Percentiles rank a stretch among this genome's conserved stretches.
These are phyloP conservation scores for Rhagoletis zephyria DNA, from an alignment of 1,140 invertebrate genomes.

Conservation along the genomic window DNA sequence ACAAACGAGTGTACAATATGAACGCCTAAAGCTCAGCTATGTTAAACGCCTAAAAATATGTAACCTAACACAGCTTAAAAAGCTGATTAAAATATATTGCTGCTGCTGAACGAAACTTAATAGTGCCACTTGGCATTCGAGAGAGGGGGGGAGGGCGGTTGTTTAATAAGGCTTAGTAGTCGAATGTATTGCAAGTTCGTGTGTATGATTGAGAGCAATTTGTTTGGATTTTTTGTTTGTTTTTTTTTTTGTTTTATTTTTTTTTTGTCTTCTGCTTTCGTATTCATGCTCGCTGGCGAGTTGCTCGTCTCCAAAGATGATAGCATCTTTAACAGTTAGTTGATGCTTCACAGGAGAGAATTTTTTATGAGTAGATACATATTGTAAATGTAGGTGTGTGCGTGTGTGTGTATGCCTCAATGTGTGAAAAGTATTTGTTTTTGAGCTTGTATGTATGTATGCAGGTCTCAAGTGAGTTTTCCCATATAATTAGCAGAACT, in stretches of 20 bases:
- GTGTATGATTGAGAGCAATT: not conserved
- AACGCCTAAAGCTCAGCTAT: slow-evolving; percentile 29
- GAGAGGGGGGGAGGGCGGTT: not conserved
- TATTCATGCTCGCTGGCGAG: not conserved
- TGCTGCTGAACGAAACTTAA: not conserved
- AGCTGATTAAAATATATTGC: slow-evolving; percentile 38
- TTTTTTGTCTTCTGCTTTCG: not conserved
- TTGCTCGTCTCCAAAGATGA: not conserved
- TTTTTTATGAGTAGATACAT: not conserved
- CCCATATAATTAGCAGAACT: slow-evolving; percentile 27
- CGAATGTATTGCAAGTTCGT: not conserved
- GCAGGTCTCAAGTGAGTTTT: slow-evolving; percentile 32
- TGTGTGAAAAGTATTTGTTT: not conserved
- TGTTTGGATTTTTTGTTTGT: not conserved
- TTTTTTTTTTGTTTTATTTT: not conserved
- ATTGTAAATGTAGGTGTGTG: not conserved
- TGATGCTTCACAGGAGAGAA: not conserved
- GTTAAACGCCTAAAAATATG: slow-evolving; percentile 42
- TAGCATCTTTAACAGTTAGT: not conserved
- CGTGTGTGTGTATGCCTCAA: not conserved
- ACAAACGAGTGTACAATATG: not conserved
- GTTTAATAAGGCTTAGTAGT: not conserved
- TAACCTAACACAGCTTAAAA: slow-evolving; percentile 20
- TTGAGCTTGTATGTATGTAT: not conserved
- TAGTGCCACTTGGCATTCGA: not conserved